Conservation (phyloP, 2,113 vertebrate species). For the Cricetomys ansorgei region DNA sequence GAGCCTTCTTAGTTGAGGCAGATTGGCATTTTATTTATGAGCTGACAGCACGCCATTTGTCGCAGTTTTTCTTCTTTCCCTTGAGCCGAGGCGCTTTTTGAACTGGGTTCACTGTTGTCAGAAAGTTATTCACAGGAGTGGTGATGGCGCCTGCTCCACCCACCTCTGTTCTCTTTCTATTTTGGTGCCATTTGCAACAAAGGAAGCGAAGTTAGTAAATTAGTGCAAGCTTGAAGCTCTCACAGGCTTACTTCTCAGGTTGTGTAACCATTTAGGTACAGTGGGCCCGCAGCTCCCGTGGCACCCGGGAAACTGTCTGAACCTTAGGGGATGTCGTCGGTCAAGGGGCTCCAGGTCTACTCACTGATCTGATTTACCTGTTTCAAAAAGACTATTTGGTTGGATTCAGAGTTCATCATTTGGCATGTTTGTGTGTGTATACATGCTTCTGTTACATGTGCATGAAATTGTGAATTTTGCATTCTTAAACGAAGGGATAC, state of each 20-base stretch:
- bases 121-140: constrained; percentile 75
- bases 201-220: constrained; percentile 81
- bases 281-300: constrained; percentile 62
- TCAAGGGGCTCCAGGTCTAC: constrained; percentile 58
- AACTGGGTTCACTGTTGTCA: constrained; percentile 73
- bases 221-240: constrained; percentile 78
- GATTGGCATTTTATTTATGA: constrained; percentile 69
- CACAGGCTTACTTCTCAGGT: constrained; percentile 57
- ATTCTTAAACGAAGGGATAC: constrained; percentile 71
- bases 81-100: constrained; percentile 46
- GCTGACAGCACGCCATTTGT: constrained; percentile 54
- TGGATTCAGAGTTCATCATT: background rate
- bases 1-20: constrained; percentile 33
- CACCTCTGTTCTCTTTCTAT: constrained; percentile 80
- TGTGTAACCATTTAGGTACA: constrained; percentile 81
- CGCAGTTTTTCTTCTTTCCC: background rate
- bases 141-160: constrained; percentile 63
- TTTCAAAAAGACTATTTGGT: background rate
- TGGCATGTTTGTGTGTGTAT: background rate
- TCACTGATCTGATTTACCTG: constrained; percentile 49
- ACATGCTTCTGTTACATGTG: background rate
- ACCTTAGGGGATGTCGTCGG: constrained; percentile 65
- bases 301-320: constrained; percentile 65
- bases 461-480: constrained; percentile 10
- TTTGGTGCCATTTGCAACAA: constrained; percentile 75